phyloP scores from a whole-genome alignment of 2,113 vertebrate genomes.

The Anguilla japonica region DNA sequence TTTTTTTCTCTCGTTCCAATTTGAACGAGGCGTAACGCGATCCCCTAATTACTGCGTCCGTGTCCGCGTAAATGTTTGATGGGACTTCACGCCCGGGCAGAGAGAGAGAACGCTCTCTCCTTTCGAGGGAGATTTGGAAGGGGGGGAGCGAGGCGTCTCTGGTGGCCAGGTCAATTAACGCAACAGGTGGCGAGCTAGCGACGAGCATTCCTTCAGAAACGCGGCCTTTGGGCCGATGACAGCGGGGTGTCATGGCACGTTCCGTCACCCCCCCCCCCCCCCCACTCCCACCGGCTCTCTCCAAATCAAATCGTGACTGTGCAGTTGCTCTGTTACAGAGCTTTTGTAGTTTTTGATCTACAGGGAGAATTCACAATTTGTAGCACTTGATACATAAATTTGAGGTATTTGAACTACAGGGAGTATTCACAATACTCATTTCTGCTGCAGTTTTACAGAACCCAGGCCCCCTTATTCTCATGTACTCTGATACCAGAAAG shows the following conservation, averaged over 20 bases:
- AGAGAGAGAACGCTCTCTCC: slow-evolving; percentile 45
- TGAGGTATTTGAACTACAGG: no score
- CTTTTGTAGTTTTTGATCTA: neutral
- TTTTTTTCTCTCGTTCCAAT: slow-evolving; percentile 31
- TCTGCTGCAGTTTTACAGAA: no score
- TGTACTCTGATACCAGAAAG: no score
- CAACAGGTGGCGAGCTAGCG: slow-evolving; percentile 47
- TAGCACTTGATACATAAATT: no score
- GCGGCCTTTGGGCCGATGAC: slow-evolving; percentile 26
- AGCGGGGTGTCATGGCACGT: slow-evolving; percentile 36
- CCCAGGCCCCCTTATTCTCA: no score
- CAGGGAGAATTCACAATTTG: no score
- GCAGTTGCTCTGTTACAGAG: slow-evolving; percentile 26
- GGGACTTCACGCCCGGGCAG: slow-evolving; percentile 63
- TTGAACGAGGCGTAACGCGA: slow-evolving; percentile 59
- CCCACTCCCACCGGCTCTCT: slow-evolving; percentile 8
- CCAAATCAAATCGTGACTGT: slow-evolving; percentile 46
- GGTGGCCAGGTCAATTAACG: slow-evolving; percentile 61
- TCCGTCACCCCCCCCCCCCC: slow-evolving; percentile 8
- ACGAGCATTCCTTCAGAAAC: slow-evolving; percentile 67
- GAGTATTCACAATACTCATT: no score
- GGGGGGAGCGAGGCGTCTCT: slow-evolving; percentile 41
- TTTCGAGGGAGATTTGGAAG: slow-evolving; percentile 52
- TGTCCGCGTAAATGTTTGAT: slow-evolving; percentile 74
- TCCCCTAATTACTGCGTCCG: slow-evolving; percentile 48